Evolutionary conservation across 2,797 vertebrate genomes (phyloP).

Genomic region (Thaleichthys pacificus): DNA sequence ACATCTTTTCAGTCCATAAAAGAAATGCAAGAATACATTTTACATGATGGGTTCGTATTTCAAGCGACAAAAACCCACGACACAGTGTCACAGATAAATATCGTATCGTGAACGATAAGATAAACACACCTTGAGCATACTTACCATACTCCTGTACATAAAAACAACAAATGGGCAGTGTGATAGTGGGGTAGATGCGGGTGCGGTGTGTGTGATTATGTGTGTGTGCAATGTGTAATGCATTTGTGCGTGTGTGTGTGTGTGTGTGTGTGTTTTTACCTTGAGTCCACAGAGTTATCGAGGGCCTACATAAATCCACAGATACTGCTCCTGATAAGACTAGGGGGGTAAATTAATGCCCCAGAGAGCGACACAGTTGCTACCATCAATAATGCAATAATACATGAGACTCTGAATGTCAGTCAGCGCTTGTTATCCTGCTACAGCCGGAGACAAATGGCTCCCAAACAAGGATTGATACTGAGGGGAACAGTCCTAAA

Average conservation of each 20-base stretch:
- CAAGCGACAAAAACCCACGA: conserved; percentile 27
- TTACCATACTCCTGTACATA: conserved; percentile 32
- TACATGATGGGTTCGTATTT: conserved; percentile 53
- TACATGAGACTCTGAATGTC: conserved; percentile 51
- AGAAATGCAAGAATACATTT: conserved; percentile 35
- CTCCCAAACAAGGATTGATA: conserved; percentile 57
- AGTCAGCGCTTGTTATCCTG: conserved; percentile 54
- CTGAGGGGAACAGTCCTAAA: conserved; percentile 41
- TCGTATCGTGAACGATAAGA: conserved; percentile 58
- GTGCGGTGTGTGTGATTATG: conserved; percentile 7
- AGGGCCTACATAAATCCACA: conserved; percentile 42
- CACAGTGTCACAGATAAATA: conserved; percentile 56
- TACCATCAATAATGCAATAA: conserved; percentile 54
- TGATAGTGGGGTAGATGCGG: conserved; percentile 19
- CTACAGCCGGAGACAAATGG: conserved; percentile 50
- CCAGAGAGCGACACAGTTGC: conserved; percentile 27
- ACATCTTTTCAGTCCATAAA: conserved; percentile 29
- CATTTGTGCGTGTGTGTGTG: conserved; percentile 30
- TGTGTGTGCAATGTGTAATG: conserved; percentile 22
- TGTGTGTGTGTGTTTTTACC: not conserved
- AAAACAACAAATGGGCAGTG: conserved; percentile 39
- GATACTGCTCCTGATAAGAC: conserved; percentile 49
- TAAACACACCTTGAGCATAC: too few species aligned
- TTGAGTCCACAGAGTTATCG: not conserved
- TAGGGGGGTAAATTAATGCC: conserved; percentile 49